Evolutionary conservation across 1,140 invertebrate species (phyloP).

Genomic region (Zaprionus ghesquierei): DNA sequence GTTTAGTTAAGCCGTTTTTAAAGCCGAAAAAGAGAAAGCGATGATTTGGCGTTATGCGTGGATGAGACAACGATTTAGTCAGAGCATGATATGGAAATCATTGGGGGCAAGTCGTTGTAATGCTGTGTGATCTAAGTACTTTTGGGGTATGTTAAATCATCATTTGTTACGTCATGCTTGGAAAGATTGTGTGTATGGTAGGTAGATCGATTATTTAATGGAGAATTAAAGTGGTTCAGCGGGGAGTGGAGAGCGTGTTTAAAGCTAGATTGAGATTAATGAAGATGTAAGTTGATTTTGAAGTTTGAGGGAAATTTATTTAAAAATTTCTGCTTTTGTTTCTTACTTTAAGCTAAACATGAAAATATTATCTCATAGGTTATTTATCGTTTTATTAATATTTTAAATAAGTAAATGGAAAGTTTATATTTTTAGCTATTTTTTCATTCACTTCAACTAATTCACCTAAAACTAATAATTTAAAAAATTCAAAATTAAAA

Average conservation of each 20-base stretch:
- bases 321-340: no score
- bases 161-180: background rate
- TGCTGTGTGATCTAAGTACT: background rate
- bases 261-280: background rate
- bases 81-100: background rate
- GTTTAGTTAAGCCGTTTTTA: slow-evolving; percentile 44
- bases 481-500: no score
- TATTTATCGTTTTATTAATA: no score
- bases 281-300: background rate
- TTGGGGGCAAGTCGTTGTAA: background rate
- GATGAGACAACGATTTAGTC: background rate
- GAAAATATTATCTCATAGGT: no score
- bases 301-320: no score
- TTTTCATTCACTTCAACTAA: no score
- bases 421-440: no score
- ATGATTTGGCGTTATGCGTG: background rate
- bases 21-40: slow-evolving; percentile 14
- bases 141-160: background rate
- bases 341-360: no score
- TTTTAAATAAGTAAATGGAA: no score
- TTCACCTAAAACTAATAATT: no score
- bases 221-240: background rate
- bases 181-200: background rate
- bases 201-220: background rate
- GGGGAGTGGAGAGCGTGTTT: background rate